These are phyloP conservation scores for Cacoxenus indagator DNA, from an alignment of 2,888 invertebrate species.

Conservation along the genomic window DNA sequence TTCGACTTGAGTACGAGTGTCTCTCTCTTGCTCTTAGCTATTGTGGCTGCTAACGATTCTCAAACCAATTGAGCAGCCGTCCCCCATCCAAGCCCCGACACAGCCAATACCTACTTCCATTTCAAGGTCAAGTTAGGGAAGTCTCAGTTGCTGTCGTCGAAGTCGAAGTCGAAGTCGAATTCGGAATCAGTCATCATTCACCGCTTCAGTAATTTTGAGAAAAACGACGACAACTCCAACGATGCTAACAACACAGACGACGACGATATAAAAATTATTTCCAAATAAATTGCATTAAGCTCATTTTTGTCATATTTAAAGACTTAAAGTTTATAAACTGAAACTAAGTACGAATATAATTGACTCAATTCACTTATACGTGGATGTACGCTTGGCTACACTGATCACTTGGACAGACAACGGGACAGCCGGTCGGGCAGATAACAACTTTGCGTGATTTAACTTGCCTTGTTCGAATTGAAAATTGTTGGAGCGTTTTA, in stretches of 20 bases:
- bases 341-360: not conserved
- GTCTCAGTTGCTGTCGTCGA: slow-evolving; percentile 52
- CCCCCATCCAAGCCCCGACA: not conserved
- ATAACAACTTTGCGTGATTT: not conserved
- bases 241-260: not conserved
- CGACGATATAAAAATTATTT: slow-evolving; percentile 44
- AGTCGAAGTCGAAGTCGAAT: not conserved
- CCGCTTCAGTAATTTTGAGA: slow-evolving; percentile 63
- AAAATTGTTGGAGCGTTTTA: slow-evolving; percentile 66
- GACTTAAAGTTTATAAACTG: slow-evolving; percentile 6
- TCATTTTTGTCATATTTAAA: slow-evolving; percentile 16
- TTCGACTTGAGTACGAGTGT: not conserved
- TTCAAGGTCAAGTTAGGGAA: slow-evolving; percentile 64
- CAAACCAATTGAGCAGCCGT: slow-evolving; percentile 31
- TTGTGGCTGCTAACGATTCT: slow-evolving; percentile 46
- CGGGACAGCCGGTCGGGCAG: not conserved
- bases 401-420: not conserved
- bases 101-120: slow-evolving; percentile 38
- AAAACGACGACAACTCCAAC: not conserved
- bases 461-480: slow-evolving; percentile 22
- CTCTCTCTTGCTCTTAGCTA: slow-evolving; percentile 23
- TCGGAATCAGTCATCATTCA: not conserved
- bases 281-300: slow-evolving; percentile 59
- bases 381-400: not conserved
- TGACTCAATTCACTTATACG: not conserved